These are phyloP conservation scores for Eupithecia abbreviata DNA, from an alignment of 2,888 invertebrate genomes.

Conservation along the genomic window DNA sequence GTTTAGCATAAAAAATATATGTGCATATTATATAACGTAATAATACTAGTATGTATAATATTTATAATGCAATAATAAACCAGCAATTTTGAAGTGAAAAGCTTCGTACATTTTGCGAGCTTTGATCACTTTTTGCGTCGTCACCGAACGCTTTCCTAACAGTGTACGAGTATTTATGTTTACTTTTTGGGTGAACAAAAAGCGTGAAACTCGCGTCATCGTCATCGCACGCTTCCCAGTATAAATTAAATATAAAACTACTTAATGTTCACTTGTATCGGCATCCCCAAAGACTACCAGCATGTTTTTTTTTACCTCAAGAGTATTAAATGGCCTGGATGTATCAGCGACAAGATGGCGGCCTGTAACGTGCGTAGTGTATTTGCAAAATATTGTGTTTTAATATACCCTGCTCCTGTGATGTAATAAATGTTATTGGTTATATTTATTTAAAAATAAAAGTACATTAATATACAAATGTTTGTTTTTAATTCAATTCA, in stretches of 20 bases:
- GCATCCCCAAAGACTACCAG: neutral
- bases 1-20: neutral
- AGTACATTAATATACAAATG: conserved; percentile 78
- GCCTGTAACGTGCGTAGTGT: conserved; percentile 56
- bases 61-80: neutral
- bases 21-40: too few relatives aligned
- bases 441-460: conserved; percentile 84
- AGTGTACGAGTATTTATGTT: too few relatives aligned
- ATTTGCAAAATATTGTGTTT: conserved; percentile 76
- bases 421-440: conserved; percentile 84
- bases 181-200: too few relatives aligned
- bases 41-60: neutral
- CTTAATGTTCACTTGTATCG: too few relatives aligned
- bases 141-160: too few relatives aligned
- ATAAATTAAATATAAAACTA: too few relatives aligned
- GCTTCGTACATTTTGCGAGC: too few relatives aligned
- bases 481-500: conserved; percentile 36
- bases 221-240: too few relatives aligned
- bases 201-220: too few relatives aligned
- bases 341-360: conserved; percentile 26
- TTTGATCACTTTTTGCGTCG: too few relatives aligned
- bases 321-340: neutral
- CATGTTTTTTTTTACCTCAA: neutral
- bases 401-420: conserved; percentile 83
- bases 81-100: too few relatives aligned